A percentile compares a stretch with the other conserved stretches of the same genome.
Evolutionary conservation across 1,140 invertebrate species (phyloP).

Genomic region (Lepidurus couesii): DNA sequence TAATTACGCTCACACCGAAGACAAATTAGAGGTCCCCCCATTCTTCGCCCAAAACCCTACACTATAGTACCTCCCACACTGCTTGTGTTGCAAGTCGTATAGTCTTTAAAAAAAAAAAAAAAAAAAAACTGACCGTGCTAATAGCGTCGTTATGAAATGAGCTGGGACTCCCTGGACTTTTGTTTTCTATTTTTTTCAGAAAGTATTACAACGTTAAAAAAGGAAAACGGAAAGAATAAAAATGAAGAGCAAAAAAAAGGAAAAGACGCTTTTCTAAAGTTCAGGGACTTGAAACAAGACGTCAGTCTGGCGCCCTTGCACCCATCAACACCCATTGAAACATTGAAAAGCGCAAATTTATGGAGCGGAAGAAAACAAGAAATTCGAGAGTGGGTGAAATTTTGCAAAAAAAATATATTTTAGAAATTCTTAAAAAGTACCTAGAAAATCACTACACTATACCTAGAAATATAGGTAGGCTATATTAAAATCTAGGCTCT

Average conservation of each 20-base stretch:
- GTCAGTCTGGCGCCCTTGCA: constrained; percentile 4
- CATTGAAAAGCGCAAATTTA: neutral
- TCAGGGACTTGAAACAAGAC: neutral
- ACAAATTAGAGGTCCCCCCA: neutral
- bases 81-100: neutral
- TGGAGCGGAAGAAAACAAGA: neutral
- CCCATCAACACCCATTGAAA: constrained; percentile 10
- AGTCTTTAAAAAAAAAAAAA: no score
- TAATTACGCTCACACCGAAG: constrained; percentile 9
- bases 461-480: no score
- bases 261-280: neutral
- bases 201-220: neutral
- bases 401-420: no score
- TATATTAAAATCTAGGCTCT: no score
- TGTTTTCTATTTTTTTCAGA: neutral
- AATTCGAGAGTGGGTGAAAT: no score
- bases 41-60: neutral
- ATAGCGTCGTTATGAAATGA: neutral
- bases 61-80: neutral
- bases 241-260: neutral
- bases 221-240: no score
- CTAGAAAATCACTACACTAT: no score
- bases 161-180: neutral
- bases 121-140: neutral
- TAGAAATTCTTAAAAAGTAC: no score